Percentiles rank a stretch among this genome's conserved stretches.
phyloP scores from a whole-genome alignment of 2,113 vertebrate genomes.

The Sylvietta virens region DNA sequence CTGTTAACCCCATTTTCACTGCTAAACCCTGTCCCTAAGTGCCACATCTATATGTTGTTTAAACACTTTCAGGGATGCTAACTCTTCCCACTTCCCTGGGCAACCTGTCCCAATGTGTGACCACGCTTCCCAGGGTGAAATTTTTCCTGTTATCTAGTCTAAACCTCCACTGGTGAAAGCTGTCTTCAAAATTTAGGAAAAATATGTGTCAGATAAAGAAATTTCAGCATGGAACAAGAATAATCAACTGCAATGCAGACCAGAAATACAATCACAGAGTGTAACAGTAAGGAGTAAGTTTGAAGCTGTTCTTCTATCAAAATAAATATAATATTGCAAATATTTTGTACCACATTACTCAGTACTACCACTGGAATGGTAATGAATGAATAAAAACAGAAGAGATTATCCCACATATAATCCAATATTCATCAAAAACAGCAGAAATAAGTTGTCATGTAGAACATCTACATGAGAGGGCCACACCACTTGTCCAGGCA shows the following conservation, averaged over 20 bases:
- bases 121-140: background rate
- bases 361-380: constrained; percentile 48
- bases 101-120: background rate
- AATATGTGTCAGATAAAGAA: background rate
- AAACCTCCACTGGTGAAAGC: background rate
- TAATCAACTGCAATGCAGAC: background rate
- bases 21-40: background rate
- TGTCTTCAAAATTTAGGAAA: background rate
- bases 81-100: background rate
- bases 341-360: constrained; percentile 42
- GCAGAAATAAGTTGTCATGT: background rate
- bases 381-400: background rate
- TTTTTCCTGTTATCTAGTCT: background rate
- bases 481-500: background rate
- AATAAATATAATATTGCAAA: constrained; percentile 39
- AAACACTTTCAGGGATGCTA: background rate
- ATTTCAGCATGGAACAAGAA: background rate
- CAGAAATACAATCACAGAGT: background rate
- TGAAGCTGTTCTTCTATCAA: background rate
- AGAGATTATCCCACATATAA: background rate
- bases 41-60: background rate
- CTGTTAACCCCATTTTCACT: background rate
- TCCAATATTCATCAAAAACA: background rate
- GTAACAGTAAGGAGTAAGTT: background rate
- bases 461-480: background rate